phyloP scores from a whole-genome alignment of 2,113 vertebrate genomes.

The Rutilus rutilus region DNA sequence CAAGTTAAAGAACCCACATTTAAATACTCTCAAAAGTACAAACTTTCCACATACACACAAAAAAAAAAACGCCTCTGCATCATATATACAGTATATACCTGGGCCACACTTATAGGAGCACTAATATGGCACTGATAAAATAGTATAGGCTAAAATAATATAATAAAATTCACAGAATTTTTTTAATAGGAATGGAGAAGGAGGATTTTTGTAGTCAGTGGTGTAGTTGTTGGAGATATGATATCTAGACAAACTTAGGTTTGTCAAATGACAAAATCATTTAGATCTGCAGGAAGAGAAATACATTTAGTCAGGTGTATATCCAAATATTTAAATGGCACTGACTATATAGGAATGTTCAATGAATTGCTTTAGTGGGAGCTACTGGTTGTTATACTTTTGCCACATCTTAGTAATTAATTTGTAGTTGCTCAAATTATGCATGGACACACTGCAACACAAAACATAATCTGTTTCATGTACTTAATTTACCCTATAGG shows the following conservation, averaged over 20 bases:
- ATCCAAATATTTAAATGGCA: background rate
- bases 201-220: background rate
- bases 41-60: too few species aligned
- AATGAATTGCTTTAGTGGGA: background rate
- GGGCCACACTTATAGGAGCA: background rate
- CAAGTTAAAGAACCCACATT: too few species aligned
- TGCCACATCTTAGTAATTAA: background rate
- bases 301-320: background rate
- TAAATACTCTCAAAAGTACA: too few species aligned
- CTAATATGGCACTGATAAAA: too few species aligned
- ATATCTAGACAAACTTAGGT: too few species aligned
- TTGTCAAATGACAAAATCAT: background rate
- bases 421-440: background rate
- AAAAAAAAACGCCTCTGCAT: too few species aligned
- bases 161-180: background rate
- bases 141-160: too few species aligned
- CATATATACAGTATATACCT: background rate
- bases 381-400: background rate
- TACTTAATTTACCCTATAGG: background rate
- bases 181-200: background rate
- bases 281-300: background rate
- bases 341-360: background rate
- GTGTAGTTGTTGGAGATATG: background rate
- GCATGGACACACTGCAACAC: background rate
- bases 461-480: constrained; percentile 10